A percentile compares a stretch with the other conserved stretches of the same genome.
Conservation (phyloP, 2,797 vertebrate species). For the Arctocebus calabarensis region DNA sequence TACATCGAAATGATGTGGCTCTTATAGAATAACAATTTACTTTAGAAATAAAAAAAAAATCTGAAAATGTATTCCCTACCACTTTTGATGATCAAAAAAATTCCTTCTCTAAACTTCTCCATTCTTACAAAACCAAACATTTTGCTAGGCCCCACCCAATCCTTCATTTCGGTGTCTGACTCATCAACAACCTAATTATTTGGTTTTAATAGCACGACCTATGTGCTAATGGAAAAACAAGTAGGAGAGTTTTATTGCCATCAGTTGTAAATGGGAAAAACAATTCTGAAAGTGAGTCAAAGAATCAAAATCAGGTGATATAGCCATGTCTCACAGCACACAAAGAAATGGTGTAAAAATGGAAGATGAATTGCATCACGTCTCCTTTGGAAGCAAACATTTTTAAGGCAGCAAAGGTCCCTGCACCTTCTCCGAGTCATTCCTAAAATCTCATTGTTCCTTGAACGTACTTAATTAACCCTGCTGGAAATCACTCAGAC, state of each 20-base stretch:
- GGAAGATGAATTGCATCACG: background rate
- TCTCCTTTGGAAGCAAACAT: background rate
- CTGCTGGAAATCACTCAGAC: background rate
- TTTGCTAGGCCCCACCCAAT: conserved; percentile 62
- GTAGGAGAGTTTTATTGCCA: background rate
- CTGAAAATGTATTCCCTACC: background rate
- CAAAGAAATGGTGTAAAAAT: background rate
- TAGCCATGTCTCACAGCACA: background rate
- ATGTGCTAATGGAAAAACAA: background rate
- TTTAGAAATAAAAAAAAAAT: conserved; percentile 30
- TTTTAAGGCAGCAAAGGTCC: background rate
- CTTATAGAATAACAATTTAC: background rate
- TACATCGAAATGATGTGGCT: background rate
- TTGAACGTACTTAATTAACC: conserved; percentile 35
- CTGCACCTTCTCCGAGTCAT: background rate
- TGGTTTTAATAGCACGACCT: conserved; percentile 15
- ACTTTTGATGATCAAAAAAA: conserved; percentile 18
- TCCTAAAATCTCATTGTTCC: conserved; percentile 8
- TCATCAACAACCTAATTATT: conserved; percentile 61
- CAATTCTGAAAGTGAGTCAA: background rate
- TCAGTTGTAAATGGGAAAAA: conserved; percentile 25
- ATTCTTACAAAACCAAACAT: conserved; percentile 54
- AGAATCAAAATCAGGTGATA: background rate
- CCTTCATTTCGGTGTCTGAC: conserved; percentile 40
- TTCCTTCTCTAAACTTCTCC: conserved; percentile 9